phyloP scores from a whole-genome alignment of 2,113 vertebrate genomes.

The Indicator maculatus region DNA sequence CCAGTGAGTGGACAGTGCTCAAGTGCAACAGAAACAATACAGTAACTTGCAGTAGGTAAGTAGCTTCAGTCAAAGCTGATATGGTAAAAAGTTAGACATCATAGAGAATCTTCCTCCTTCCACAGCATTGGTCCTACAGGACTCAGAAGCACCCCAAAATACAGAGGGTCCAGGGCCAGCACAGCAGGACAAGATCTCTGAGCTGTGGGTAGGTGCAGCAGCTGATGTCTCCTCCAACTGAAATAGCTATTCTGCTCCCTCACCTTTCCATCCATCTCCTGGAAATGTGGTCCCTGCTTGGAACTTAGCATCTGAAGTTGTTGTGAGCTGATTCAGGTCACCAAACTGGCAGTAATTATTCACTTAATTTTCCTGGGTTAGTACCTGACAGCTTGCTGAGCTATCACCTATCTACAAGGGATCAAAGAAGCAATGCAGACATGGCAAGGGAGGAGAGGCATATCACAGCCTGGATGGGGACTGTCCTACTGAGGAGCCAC shows the following conservation, averaged over 20 bases:
- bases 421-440: background rate
- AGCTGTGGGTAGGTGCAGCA: background rate
- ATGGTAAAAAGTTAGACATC: background rate
- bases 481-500: background rate
- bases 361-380: background rate
- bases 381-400: background rate
- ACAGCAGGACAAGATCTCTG: background rate
- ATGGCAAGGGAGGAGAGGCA: background rate
- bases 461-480: background rate
- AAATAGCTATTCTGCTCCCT: background rate
- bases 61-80: background rate
- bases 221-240: fast-evolving
- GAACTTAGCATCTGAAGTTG: background rate
- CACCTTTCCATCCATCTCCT: background rate
- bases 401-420: too few relatives aligned
- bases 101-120: background rate
- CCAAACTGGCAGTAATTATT: background rate
- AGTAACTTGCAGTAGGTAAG: background rate
- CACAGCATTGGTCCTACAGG: background rate
- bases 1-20: background rate
- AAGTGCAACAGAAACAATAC: background rate
- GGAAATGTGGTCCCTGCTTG: background rate
- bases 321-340: background rate
- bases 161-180: background rate
- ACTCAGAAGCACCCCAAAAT: background rate